phyloP scores from a whole-genome alignment of 1,140 invertebrate species.

The Aphelenchoides fujianensis region DNA sequence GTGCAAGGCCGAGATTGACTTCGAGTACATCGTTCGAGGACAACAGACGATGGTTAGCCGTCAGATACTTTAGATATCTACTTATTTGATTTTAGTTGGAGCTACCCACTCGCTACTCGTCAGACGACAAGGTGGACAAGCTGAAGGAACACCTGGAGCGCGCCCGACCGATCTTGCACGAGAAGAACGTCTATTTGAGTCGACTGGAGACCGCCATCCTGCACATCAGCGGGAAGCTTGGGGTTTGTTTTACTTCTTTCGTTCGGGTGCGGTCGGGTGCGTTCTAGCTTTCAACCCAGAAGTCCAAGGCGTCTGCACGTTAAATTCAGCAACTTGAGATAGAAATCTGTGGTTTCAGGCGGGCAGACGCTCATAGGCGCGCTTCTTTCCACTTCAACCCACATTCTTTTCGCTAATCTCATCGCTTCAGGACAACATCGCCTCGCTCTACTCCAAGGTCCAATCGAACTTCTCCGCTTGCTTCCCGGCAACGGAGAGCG shows the following conservation, averaged over 20 bases:
- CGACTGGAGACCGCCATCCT: slow-evolving; percentile 30
- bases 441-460: slow-evolving; percentile 6
- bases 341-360: slow-evolving; percentile 1
- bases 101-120: slow-evolving; percentile 13
- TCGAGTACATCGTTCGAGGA: slow-evolving; percentile 23
- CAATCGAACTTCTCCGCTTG: slow-evolving; percentile 26
- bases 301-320: neutral
- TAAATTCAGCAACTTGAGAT: neutral
- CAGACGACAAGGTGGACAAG: slow-evolving; percentile 3
- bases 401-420: no score
- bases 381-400: no score
- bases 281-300: neutral
- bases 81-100: neutral
- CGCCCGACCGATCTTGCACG: slow-evolving; percentile 22
- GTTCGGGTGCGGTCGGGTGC: neutral
- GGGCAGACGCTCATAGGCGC: neutral
- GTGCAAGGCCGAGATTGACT: slow-evolving; percentile 25
- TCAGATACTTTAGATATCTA: neutral
- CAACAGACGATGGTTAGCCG: slow-evolving; percentile 30
- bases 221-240: slow-evolving; percentile 29
- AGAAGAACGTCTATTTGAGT: slow-evolving; percentile 28
- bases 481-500: slow-evolving; percentile 21
- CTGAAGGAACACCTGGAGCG: slow-evolving; percentile 7
- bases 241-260: no score
- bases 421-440: slow-evolving; percentile 26